Base-by-base conservation (phyloP, 2,113 vertebrate species). In the Hydropotes inermis region DNA sequence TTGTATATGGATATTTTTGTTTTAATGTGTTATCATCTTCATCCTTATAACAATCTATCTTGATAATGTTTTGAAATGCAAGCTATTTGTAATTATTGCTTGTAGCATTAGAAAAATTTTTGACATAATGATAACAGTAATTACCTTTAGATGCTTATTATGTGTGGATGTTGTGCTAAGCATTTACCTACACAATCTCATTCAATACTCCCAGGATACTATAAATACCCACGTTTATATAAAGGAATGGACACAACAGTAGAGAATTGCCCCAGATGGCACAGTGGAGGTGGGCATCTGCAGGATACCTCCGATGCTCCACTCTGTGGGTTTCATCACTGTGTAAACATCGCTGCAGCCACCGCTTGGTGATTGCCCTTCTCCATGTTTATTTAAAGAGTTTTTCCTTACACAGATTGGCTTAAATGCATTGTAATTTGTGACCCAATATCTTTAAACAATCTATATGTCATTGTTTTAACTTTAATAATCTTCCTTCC, bases 401-500 rank as follows among this genome's bases (percentile, higher is more conserved):
- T 11, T 61, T 78, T 47, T 79, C 67, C 45, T 39, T 55, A 86
- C 1, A n/a, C 64, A 43, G 87, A 55, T 74, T 39, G 47, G 0
- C 39, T 45, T 50, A 86, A 92, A 74, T 27, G 7, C 1, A 89
- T 67, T 87, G 43, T 36, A 52, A 76, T 36, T 45, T 97, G 45
- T 50, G 28, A 57, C 7, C 19, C 88, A 70, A 91, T n/a, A 36
- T 67, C 4, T 39, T 83, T 47, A 90, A 83, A 88, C 30, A 50
- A 91, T 39, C 47, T 15, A 52, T 23, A 55, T 16, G 10, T 14
- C 33, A 83, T 4, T 54, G 19, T 82, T 28, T 94, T 47, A 57
- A 93, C 10, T 58, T 89, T 50, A 89, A 25, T 89, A n/a, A 55
- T 70, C 8, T 92, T 60, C 25, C 33, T 70, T 96, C 96, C 50